phyloP scores from a whole-genome alignment of 1,140 invertebrate species.

The Rhopalosiphum maidis region DNA sequence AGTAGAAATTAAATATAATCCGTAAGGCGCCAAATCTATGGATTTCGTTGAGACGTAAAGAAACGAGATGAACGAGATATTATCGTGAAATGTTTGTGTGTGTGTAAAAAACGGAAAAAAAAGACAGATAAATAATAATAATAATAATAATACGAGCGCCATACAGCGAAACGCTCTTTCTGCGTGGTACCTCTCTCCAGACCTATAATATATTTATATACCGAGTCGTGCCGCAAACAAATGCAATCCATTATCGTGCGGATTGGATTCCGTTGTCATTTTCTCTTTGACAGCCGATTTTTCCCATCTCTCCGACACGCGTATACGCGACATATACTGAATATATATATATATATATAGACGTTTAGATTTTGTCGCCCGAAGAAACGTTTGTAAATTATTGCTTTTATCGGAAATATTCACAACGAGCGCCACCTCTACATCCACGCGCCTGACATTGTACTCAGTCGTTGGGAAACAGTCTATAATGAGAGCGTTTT shows the following conservation, averaged over 20 bases:
- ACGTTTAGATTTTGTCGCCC: conserved; percentile 3
- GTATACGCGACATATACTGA: background rate
- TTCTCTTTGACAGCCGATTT: conserved; percentile 55
- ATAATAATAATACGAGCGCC: background rate
- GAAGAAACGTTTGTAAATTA: conserved; percentile 32
- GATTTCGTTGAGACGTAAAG: background rate
- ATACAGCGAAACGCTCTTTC: conserved; percentile 42
- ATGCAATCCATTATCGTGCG: conserved; percentile 53
- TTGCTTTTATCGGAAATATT: conserved; percentile 25
- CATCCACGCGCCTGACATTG: background rate
- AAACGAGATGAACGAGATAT: background rate
- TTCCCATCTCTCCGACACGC: background rate
- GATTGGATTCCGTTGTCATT: conserved; percentile 57
- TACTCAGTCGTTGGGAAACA: background rate
- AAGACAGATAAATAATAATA: background rate
- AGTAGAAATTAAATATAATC: conserved; percentile 12
- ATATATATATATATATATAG: background rate
- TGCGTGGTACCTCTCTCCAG: background rate
- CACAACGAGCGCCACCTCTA: background rate
- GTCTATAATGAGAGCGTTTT: background rate
- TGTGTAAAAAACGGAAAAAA: background rate
- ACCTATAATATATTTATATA: conserved; percentile 8
- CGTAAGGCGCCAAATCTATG: background rate
- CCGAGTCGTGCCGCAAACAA: conserved; percentile 43
- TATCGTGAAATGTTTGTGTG: background rate